phyloP scores from a whole-genome alignment of 2,888 invertebrate species.

The Drosophila borborema region DNA sequence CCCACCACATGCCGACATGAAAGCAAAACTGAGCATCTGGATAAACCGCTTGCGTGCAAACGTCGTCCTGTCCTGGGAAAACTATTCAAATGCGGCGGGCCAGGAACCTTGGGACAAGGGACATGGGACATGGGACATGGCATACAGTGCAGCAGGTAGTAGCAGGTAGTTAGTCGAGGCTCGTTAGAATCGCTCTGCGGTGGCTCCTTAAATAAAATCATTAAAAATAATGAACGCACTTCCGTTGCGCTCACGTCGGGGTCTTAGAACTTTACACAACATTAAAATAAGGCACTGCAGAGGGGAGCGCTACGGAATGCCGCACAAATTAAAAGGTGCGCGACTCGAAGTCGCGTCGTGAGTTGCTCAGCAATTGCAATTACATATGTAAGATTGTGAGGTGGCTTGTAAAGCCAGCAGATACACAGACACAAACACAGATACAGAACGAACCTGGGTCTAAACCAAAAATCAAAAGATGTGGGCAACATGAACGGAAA shows the following conservation, averaged over 20 bases:
- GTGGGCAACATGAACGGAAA: conserved; percentile 70
- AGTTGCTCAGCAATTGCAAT: conserved; percentile 69
- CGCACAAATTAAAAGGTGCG: conserved; percentile 77
- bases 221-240: conserved; percentile 80
- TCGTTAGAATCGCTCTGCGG: conserved; percentile 16
- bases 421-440: neutral
- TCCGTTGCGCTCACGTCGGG: conserved; percentile 64
- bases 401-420: conserved; percentile 28
- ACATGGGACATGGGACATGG: too few species aligned
- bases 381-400: conserved; percentile 69
- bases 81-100: conserved; percentile 50
- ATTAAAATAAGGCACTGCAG: conserved; percentile 63
- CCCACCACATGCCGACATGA: conserved; percentile 15
- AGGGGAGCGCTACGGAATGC: conserved; percentile 47
- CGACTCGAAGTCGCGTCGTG: conserved; percentile 64
- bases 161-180: conserved; percentile 27
- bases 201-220: conserved; percentile 72
- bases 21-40: conserved; percentile 39
- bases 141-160: conserved; percentile 14
- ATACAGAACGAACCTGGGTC: conserved; percentile 8
- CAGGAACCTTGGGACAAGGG: conserved; percentile 11
- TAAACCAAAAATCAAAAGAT: conserved; percentile 61
- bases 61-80: conserved; percentile 40
- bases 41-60: conserved; percentile 48
- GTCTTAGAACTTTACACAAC: conserved; percentile 73